A percentile compares a stretch with the other conserved stretches of the same genome.
These are phyloP conservation scores for Acrobasis repandana DNA, from an alignment of 2,888 invertebrate genomes.

Conservation along the genomic window DNA sequence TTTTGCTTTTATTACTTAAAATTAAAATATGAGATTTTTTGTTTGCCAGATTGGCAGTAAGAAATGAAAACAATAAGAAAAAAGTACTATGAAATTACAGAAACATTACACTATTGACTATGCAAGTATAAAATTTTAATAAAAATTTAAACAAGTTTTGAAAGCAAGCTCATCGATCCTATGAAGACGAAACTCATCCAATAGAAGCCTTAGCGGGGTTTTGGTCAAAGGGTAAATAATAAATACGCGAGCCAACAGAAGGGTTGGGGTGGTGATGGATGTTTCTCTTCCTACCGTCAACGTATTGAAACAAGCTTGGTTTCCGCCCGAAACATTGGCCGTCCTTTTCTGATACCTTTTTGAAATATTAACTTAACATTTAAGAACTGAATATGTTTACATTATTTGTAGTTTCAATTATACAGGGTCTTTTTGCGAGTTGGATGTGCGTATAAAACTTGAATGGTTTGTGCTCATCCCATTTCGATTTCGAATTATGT, in stretches of 20 bases:
- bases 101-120: no score
- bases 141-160: neutral
- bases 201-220: conserved; percentile 27
- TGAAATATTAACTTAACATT: neutral
- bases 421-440: no score
- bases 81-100: no score
- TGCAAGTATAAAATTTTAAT: neutral
- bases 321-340: conserved; percentile 31
- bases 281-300: conserved; percentile 41
- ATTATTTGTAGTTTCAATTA: no score
- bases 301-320: conserved; percentile 45
- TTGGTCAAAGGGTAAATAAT: conserved; percentile 58
- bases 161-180: neutral
- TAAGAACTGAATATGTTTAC: no score
- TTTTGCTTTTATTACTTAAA: no score
- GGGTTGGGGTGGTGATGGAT: conserved; percentile 54
- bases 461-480: no score
- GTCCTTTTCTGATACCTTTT: neutral
- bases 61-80: no score
- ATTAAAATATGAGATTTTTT: no score
- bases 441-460: no score
- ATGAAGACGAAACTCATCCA: conserved; percentile 15
- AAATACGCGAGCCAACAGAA: conserved; percentile 43
- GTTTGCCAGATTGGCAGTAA: no score
- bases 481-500: no score